phyloP scores from a whole-genome alignment of 2,797 vertebrate genomes.

The Pelochelys cantorii region DNA sequence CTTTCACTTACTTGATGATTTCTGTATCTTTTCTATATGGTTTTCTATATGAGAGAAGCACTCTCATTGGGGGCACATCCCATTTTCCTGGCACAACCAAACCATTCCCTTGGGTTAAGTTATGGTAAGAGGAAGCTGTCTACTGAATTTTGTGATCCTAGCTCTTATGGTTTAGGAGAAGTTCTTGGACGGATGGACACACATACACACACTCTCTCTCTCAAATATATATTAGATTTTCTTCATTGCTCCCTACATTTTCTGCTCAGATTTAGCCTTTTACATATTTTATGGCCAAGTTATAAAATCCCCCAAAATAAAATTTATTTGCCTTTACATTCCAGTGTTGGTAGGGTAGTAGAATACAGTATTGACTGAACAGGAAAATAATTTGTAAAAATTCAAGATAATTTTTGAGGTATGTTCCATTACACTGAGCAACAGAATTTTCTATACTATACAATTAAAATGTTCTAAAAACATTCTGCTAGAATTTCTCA shows the following conservation, averaged over 20 bases:
- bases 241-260: background rate
- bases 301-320: background rate
- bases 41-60: no score
- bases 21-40: no score
- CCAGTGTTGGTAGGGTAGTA: background rate
- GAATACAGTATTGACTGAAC: accelerated
- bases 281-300: background rate
- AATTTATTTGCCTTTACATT: background rate
- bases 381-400: background rate
- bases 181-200: no score
- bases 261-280: background rate
- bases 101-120: no score
- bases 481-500: background rate
- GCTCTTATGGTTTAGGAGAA: no score
- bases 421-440: background rate
- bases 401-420: background rate
- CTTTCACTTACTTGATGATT: no score
- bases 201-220: no score
- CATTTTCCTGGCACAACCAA: no score
- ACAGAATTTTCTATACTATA: background rate
- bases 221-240: no score
- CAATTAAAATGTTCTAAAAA: background rate
- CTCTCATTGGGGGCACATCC: no score
- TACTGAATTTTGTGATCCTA: no score
- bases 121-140: no score